These are phyloP conservation scores for Synanthedon tipuliformis DNA, from an alignment of 2,888 invertebrate genomes.

Conservation along the genomic window DNA sequence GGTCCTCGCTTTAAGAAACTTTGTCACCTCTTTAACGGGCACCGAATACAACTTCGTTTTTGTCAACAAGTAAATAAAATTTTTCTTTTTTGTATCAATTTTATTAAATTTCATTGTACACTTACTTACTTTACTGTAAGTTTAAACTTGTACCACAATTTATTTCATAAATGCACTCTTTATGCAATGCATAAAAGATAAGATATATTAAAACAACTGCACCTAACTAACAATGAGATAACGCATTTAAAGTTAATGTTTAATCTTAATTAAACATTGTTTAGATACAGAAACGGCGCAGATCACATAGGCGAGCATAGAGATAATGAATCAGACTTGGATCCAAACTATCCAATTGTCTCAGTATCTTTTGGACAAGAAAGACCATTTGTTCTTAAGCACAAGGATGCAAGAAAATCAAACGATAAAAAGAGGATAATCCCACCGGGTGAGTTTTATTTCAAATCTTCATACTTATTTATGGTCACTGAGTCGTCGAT, in stretches of 20 bases:
- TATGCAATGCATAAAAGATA: too few relatives aligned
- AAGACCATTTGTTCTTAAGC: conserved; percentile 74
- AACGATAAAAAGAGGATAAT: conserved; percentile 51
- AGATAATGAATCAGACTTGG: conserved; percentile 77
- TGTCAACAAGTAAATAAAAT: conserved; percentile 71
- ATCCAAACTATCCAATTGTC: conserved; percentile 72
- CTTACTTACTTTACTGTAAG: neutral
- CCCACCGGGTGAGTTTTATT: conserved; percentile 56
- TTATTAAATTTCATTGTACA: neutral
- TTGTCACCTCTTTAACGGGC: conserved; percentile 60
- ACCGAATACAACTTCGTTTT: conserved; percentile 74
- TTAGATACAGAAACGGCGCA: conserved; percentile 74
- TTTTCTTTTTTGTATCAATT: neutral
- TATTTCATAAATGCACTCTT: too few relatives aligned
- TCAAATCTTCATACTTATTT: conserved; percentile 65
- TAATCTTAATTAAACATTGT: conserved; percentile 2
- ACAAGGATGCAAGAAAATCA: conserved; percentile 65
- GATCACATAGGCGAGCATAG: conserved; percentile 80
- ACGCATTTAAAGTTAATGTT: neutral
- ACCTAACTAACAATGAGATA: too few relatives aligned
- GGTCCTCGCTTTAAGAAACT: conserved; percentile 59
- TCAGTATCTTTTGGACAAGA: conserved; percentile 76
- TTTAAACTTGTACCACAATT: too few relatives aligned
- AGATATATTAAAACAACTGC: too few relatives aligned
- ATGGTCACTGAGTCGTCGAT: conserved; percentile 66